Evolutionary conservation across 2,888 invertebrate species (phyloP).

Genomic region (Pasiphila rectangulata): DNA sequence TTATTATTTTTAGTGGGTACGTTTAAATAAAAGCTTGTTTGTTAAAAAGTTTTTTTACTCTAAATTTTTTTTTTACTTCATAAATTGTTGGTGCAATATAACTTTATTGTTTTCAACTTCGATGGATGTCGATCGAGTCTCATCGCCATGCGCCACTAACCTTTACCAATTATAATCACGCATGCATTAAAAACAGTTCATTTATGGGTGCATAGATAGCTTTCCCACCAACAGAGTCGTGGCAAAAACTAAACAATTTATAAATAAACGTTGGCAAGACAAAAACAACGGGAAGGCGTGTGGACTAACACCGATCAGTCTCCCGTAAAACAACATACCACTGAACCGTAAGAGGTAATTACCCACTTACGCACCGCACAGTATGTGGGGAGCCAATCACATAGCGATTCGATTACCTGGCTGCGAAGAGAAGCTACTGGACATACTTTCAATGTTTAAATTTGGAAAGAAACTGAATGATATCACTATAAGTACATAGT

Average conservation of each 20-base stretch:
- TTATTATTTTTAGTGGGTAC: too few relatives aligned
- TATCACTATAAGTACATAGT: too few relatives aligned
- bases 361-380: slow-evolving; percentile 30
- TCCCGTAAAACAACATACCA: slow-evolving; percentile 31
- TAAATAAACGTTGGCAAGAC: slow-evolving; percentile 11
- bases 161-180: too few relatives aligned
- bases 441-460: neutral
- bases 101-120: too few relatives aligned
- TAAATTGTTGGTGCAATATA: too few relatives aligned
- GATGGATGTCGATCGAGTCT: too few relatives aligned
- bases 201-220: neutral
- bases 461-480: neutral
- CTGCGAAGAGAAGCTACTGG: slow-evolving; percentile 7
- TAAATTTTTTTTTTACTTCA: too few relatives aligned
- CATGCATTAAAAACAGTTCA: too few relatives aligned
- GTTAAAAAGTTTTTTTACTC: too few relatives aligned
- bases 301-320: slow-evolving; percentile 20
- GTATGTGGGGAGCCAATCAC: slow-evolving; percentile 29
- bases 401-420: slow-evolving; percentile 7
- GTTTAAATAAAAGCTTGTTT: too few relatives aligned
- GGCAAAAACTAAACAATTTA: slow-evolving; percentile 14
- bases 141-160: too few relatives aligned
- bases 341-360: slow-evolving; percentile 34
- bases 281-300: slow-evolving; percentile 19
- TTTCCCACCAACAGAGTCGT: slow-evolving; percentile 6